Evolutionary conservation across 1,140 invertebrate genomes (phyloP), one percentile per base, ranked within the genome.

Genomic region (Mylabris phalerata): DNA sequence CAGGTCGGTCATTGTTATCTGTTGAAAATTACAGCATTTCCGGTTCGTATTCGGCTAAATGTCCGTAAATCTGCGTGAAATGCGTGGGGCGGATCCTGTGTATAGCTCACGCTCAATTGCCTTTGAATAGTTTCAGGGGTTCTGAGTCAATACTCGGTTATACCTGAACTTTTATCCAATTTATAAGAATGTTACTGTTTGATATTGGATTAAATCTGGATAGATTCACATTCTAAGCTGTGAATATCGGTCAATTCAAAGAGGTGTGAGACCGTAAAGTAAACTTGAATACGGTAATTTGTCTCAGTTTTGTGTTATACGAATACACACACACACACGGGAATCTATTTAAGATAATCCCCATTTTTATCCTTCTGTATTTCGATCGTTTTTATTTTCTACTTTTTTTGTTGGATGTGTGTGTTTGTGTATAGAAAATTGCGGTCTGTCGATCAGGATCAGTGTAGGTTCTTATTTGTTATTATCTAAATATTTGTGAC

Each of bases 1-100:
- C 19, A 19, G 19, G 19, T 19, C 19, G 19, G 19, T 19, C 19
- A 2, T 5, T 32, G 32, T 4, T 5, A 32, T 3, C 2, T 32
- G 32, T 32, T 4, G 7, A 32, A 32, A 32, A 32, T 32, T 7
- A 55, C 58, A 46, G 50, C 46, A 50, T 52, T 55, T 60, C 58
- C 58, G 58, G 58, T 60, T 32, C 50, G 57, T 59, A 43, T 50
- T 50, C 51, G 52, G 46, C 58, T 60, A 32, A 32, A 32, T 32
- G 32, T 60, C 58, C 4, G 58, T 54, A 60, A 60, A 60, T 60
- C 58, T 60, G 58, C 58, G 58, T 60, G 58, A 60, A 60, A 60
- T 60, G 58, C 58, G 58, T 60, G 58, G 58, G 58, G 58, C 48
- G 58, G 58, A 60, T 54, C 58, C 32, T 7, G 32, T 19, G 19